phyloP scores from a whole-genome alignment of 2,797 vertebrate genomes.

The Numenius phaeopus region DNA sequence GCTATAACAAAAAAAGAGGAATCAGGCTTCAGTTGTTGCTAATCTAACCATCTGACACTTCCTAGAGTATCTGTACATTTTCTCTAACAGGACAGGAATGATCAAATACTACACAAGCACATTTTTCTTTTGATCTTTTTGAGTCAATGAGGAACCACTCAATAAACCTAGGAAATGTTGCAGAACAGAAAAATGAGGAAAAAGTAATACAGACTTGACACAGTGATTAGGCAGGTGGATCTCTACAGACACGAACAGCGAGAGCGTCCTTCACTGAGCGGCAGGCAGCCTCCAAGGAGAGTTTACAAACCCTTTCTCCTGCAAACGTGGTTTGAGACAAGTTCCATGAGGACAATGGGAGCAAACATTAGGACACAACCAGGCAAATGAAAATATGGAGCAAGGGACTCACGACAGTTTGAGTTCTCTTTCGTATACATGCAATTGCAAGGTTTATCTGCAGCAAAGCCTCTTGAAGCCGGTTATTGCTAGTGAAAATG shows the following conservation, averaged over 20 bases:
- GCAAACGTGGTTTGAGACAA: not conserved
- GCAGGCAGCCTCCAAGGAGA: not conserved
- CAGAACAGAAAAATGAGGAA: not conserved
- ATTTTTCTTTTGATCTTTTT: not conserved
- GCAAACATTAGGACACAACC: not conserved
- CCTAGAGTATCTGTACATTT: not conserved
- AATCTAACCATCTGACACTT: not conserved
- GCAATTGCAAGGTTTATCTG: not conserved
- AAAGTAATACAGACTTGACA: not conserved
- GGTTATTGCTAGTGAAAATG: not conserved
- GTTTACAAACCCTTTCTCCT: not conserved
- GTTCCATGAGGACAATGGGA: not conserved
- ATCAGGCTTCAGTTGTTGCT: not conserved
- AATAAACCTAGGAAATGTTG: not conserved
- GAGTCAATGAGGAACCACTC: not conserved
- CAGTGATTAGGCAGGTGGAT: not conserved
- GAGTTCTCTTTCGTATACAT: not conserved
- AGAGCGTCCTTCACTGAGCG: not conserved
- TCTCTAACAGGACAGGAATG: not conserved
- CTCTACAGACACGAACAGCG: fast-evolving
- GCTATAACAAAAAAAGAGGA: not conserved
- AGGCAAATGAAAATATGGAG: not conserved
- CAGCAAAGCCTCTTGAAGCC: not conserved
- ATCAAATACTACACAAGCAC: not conserved
- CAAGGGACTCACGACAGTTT: not conserved